A percentile compares a stretch with the other conserved stretches of the same genome.
Evolutionary conservation across 2,113 vertebrate genomes (phyloP).

Genomic region (Psettodes erumei): DNA sequence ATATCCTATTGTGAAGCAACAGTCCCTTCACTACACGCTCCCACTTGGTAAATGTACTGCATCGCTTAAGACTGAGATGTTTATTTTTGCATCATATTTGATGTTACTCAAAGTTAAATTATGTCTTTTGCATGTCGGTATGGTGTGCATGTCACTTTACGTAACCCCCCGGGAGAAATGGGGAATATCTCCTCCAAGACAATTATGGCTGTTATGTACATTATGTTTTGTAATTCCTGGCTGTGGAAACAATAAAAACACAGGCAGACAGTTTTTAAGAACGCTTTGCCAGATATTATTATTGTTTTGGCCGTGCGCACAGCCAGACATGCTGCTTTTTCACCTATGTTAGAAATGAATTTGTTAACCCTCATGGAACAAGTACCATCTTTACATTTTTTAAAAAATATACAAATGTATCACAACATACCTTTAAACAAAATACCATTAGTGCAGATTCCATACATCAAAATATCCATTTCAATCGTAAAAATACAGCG

Average conservation of each 20-base stretch:
- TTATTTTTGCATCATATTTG: conserved; percentile 48
- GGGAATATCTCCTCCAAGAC: conserved; percentile 48
- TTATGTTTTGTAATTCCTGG: conserved; percentile 62
- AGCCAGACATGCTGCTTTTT: conserved; percentile 1
- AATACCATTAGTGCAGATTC: conserved; percentile 25
- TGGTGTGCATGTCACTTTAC: conserved; percentile 69
- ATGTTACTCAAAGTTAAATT: conserved; percentile 39
- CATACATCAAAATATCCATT: background rate
- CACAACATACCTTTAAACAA: conserved; percentile 23
- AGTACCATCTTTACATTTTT: background rate
- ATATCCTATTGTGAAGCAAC: conserved; percentile 29
- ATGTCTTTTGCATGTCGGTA: conserved; percentile 65
- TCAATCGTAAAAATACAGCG: conserved; percentile 33
- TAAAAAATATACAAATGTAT: conserved; percentile 22
- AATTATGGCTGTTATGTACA: conserved; percentile 57
- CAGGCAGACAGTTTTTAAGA: conserved; percentile 55
- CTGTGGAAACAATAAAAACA: conserved; percentile 75
- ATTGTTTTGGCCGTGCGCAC: background rate
- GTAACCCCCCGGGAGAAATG: conserved; percentile 18
- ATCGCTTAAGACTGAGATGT: conserved; percentile 27
- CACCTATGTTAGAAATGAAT: background rate
- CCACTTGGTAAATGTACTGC: conserved; percentile 6
- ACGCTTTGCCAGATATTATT: background rate
- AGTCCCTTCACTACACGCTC: conserved; percentile 2
- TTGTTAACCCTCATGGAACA: background rate